These are phyloP conservation scores for Xiphorhynchus elegans DNA, from an alignment of 2,113 vertebrate species.

Conservation along the genomic window DNA sequence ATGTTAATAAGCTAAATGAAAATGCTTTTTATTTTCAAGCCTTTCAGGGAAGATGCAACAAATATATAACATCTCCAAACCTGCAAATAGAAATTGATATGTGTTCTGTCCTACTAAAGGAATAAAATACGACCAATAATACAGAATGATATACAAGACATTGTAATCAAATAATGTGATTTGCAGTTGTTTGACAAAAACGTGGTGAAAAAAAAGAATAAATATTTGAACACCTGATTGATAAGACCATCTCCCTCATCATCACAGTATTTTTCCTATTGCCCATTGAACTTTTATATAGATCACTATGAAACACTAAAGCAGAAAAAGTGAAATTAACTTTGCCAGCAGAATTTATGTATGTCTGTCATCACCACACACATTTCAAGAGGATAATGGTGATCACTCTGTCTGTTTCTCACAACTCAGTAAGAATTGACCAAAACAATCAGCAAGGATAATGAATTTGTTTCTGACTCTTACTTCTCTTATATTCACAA, in stretches of 20 bases:
- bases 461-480: not conserved
- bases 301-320: not conserved
- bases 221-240: not conserved
- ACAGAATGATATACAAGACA: not conserved
- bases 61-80: not conserved
- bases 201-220: not conserved
- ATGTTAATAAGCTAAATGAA: constrained; percentile 61
- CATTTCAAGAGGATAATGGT: not conserved
- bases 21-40: constrained; percentile 37
- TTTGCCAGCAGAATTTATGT: not conserved
- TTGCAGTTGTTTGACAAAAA: not conserved
- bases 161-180: not conserved
- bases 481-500: accelerated
- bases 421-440: not conserved
- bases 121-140: not conserved
- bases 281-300: not conserved
- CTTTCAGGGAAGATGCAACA: not conserved
- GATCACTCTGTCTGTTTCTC: not conserved
- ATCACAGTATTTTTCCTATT: not conserved
- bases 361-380: not conserved
- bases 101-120: not conserved
- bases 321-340: not conserved
- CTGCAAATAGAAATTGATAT: not conserved
- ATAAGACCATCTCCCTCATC: not conserved
- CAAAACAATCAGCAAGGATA: not conserved